A percentile compares a stretch with the other conserved stretches of the same genome.
Conservation (phyloP, 1,140 invertebrate species). For the Batillaria attramentaria region DNA sequence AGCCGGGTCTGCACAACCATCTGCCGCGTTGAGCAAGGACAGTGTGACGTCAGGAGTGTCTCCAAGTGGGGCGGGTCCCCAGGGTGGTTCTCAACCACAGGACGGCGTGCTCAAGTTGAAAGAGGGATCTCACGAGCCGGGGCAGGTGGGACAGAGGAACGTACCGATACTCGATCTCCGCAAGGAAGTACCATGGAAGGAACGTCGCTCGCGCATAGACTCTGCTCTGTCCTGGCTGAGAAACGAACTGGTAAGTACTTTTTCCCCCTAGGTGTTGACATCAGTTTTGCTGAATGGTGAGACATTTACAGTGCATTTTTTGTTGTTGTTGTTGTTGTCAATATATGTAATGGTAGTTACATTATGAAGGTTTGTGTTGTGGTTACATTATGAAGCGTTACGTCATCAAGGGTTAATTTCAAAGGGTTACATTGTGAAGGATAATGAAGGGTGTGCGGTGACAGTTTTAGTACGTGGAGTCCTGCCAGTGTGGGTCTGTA, state of each 20-base stretch:
- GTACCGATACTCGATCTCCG: not conserved
- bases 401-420: too few relatives aligned
- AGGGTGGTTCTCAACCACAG: not conserved
- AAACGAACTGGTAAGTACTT: conserved; percentile 35
- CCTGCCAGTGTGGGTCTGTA: too few relatives aligned
- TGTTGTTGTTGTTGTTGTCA: too few relatives aligned
- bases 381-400: too few relatives aligned
- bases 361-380: too few relatives aligned
- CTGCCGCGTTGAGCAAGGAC: conserved; percentile 4
- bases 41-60: not conserved
- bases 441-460: too few relatives aligned
- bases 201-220: conserved; percentile 32
- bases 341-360: too few relatives aligned
- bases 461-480: too few relatives aligned
- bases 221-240: conserved; percentile 37
- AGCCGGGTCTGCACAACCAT: not conserved
- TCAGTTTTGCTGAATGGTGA: too few relatives aligned
- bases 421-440: too few relatives aligned
- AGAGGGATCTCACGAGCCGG: not conserved
- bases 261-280: too few relatives aligned
- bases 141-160: not conserved
- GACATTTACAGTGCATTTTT: too few relatives aligned
- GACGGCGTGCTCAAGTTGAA: not conserved
- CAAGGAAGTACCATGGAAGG: conserved; percentile 1
- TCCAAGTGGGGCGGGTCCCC: not conserved